These are phyloP conservation scores for Dolichomitus sp. DNA, from an alignment of 2,888 invertebrate species.

Conservation along the genomic window DNA sequence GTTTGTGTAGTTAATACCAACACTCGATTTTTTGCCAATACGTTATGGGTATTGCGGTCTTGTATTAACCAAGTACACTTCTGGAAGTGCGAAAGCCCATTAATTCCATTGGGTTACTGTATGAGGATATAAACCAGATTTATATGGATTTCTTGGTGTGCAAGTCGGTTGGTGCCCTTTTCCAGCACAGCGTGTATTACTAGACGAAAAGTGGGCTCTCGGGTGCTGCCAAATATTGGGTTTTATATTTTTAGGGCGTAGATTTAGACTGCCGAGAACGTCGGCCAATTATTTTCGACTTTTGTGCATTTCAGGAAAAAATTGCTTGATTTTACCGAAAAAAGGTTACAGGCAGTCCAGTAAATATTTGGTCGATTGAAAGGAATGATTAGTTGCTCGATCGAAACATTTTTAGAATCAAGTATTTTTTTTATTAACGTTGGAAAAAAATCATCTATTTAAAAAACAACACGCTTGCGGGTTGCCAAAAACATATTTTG, in stretches of 20 bases:
- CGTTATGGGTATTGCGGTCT: conserved; percentile 2
- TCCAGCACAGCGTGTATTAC: conserved; percentile 74
- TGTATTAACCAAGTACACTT: background rate
- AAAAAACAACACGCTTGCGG: no score
- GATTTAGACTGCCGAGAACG: background rate
- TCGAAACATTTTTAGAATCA: no score
- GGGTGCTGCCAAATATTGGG: background rate
- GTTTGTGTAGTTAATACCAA: background rate
- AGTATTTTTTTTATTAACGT: no score
- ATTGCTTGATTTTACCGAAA: no score
- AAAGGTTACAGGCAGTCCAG: no score
- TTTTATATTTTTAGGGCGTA: background rate
- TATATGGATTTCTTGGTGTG: background rate
- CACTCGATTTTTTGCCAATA: background rate
- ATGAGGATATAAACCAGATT: background rate
- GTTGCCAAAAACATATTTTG: no score
- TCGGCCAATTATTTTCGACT: no score
- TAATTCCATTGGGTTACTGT: background rate
- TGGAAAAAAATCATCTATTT: no score
- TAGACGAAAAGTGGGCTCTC: background rate
- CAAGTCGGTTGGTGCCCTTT: conserved; percentile 68
- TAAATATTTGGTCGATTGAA: no score
- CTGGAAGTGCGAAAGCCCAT: conserved; percentile 1
- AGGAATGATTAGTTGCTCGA: no score
- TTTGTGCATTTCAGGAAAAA: background rate